These are phyloP conservation scores for Nomada goodeniana DNA, from an alignment of 2,888 invertebrate species.

Conservation along the genomic window DNA sequence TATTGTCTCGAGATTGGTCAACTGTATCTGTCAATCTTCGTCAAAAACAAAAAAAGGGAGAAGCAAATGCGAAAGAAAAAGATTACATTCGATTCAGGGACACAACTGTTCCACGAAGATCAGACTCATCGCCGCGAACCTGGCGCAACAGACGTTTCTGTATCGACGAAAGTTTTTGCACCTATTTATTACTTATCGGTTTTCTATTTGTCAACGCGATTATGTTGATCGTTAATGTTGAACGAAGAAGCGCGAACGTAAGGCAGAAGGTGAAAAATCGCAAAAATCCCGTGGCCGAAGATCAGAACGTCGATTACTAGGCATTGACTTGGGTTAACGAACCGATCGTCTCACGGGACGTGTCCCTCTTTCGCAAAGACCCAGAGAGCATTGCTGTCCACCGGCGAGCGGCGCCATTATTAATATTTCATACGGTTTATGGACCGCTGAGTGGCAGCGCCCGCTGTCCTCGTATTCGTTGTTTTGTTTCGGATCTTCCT, in stretches of 20 bases:
- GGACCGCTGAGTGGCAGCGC: conserved; percentile 75
- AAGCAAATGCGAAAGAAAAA: not conserved
- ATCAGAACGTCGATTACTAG: conserved; percentile 40
- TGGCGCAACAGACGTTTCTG: not conserved
- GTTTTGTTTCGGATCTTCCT: conserved; percentile 31
- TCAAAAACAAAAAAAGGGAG: not conserved
- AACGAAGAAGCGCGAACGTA: not conserved
- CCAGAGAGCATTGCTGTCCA: conserved; percentile 53
- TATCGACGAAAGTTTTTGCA: not conserved
- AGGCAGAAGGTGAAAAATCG: conserved; percentile 21
- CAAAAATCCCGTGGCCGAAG: conserved; percentile 31
- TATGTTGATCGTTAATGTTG: too few relatives aligned
- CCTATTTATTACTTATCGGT: too few relatives aligned
- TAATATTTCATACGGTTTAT: conserved; percentile 77
- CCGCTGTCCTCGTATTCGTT: conserved; percentile 64
- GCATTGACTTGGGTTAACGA: conserved; percentile 65
- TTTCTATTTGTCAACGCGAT: too few relatives aligned
- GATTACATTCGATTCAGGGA: not conserved
- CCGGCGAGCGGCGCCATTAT: conserved; percentile 70
- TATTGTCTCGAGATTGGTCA: conserved; percentile 55
- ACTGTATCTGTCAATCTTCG: conserved; percentile 55
- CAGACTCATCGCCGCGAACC: not conserved
- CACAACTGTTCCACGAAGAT: not conserved
- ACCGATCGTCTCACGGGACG: conserved; percentile 66
- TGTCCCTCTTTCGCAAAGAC: conserved; percentile 67